phyloP scores from a whole-genome alignment of 1,140 invertebrate genomes.

The Drosophila suzukii region DNA sequence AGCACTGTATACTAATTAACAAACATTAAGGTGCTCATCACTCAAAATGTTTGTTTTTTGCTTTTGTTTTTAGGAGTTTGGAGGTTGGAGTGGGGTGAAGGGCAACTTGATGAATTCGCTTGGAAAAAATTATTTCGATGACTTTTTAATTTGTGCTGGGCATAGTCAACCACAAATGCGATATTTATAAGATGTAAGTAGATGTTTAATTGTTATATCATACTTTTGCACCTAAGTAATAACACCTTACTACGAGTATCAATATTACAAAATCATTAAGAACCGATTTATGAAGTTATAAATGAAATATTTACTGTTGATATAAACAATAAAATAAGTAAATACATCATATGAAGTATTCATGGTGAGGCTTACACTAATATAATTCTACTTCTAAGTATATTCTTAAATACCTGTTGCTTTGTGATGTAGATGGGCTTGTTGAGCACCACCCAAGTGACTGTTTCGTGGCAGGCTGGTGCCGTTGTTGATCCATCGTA shows the following conservation, averaged over 20 bases:
- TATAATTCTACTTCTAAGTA: not conserved
- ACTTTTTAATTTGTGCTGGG: not conserved
- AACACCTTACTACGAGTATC: too few relatives aligned
- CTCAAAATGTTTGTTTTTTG: constrained; percentile 31
- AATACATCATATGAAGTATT: too few relatives aligned
- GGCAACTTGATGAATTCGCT: constrained; percentile 20
- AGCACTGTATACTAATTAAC: constrained; percentile 58
- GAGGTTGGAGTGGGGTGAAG: not conserved
- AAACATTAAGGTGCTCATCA: constrained; percentile 61
- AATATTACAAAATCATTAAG: too few relatives aligned
- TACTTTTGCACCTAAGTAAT: too few relatives aligned
- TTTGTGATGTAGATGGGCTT: constrained; percentile 98
- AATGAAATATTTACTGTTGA: too few relatives aligned
- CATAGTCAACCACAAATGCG: not conserved
- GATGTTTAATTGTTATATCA: too few relatives aligned
- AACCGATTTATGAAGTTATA: too few relatives aligned
- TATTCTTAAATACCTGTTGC: constrained; percentile 91
- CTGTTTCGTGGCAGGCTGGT: constrained; percentile 96
- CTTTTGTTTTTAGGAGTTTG: not conserved
- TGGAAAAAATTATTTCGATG: not conserved
- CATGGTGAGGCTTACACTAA: too few relatives aligned
- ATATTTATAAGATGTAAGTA: too few relatives aligned
- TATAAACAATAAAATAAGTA: too few relatives aligned
- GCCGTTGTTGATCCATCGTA: constrained; percentile 98
- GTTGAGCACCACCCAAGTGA: constrained; percentile 98